Evolutionary conservation across 2,113 vertebrate genomes (phyloP), one percentile per base, ranked within the genome.

Genomic region (Ciconia boyciana): DNA sequence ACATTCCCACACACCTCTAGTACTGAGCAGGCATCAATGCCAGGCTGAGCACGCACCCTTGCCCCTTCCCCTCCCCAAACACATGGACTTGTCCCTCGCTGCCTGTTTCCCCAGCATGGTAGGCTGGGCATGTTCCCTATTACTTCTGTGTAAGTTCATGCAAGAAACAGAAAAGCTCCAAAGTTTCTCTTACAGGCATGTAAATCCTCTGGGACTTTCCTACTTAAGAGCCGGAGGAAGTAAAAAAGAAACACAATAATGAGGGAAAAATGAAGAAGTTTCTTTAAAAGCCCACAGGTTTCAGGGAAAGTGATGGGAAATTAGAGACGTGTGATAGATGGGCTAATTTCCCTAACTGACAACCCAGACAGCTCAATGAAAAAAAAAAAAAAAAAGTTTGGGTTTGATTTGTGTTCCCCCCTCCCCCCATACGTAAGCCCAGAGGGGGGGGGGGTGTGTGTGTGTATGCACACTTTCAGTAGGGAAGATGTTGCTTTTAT

Each of bases 21-120:
- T 0, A 15, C 22, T 0, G 0, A 10, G 18, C 43, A 24, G 16
- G 36, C n/a, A 17, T 12, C 78, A 34, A 0, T 0, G 0, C 9
- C 10, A 8, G 52, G 32, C 65, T 65, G 57, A 22, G 5, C 51
- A 15, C 0, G 0, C 15, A 11, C 18, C n/a, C 19, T 13, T 0
- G 0, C 1, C 13, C 55, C 41, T 29, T 54, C n/a, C 39, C 24
- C 10, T 48, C 16, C 57, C 41, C 58, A 29, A n/a, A 51, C 13
- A 9, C 7, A 10, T 0, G 5, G 12, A 7, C 54, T 65, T 5
- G 0, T 12, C 79, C 70, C 79, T 36, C 6, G 0, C 41, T n/a
- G 18, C 20, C 77, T 28, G 1, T 22, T 18, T 52, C 22, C 31
- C 34, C 1, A 0, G 21, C 58, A 14, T 2, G 1, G 41, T 12